Base-by-base conservation (phyloP, 2,113 vertebrate genomes). In the Pristiophorus japonicus region DNA sequence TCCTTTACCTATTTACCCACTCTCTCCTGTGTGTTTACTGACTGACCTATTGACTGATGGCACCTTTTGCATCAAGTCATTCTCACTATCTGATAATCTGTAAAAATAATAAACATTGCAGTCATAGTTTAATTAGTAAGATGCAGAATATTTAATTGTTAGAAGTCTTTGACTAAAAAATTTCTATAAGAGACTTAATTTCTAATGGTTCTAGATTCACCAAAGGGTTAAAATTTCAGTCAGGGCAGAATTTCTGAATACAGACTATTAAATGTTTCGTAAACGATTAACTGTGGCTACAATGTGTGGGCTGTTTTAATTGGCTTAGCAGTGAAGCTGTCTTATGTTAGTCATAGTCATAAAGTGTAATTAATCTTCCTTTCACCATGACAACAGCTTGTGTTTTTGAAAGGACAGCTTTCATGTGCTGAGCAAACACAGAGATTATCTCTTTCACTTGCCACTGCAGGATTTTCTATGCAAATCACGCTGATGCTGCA, bases 311-410 rank as follows among this genome's bases (percentile, higher is more conserved):
- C 87, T 12, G 47, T 34, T 90, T 90, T 90, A 90, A 90, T 59
- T 90, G 59, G 34, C 30, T 38, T 92, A n/a, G 90, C 90, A 63
- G n/a, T 92, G 59, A 92, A 63, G 12, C 59, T 63, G 30, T 27
- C 59, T 47, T 18, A 1, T 22, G 27, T 65, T 92, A 62, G 34
- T 63, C 34, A 65, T 90, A 59, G 87, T 62, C 55, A n/a, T 92
- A n/a, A 92, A 92, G n/a, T 62, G 20, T 91, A 92, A 92, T 92
- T 92, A 20, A 92, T 92, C 34, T 63, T 92, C 34, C 59, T 92
- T 92, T 92, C 59, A 62, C 90, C 55, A 92, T 92, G 90, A 34
- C 55, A 65, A 90, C 51, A 90, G 87, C 87, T 90, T 90, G 27
- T 62, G 87, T 92, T 92, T 92, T 92, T 92, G 59, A 65, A 92